A percentile compares a stretch with the other conserved stretches of the same genome.
Conservation (phyloP, 2,888 invertebrate genomes). For the Coremacera marginata region DNA sequence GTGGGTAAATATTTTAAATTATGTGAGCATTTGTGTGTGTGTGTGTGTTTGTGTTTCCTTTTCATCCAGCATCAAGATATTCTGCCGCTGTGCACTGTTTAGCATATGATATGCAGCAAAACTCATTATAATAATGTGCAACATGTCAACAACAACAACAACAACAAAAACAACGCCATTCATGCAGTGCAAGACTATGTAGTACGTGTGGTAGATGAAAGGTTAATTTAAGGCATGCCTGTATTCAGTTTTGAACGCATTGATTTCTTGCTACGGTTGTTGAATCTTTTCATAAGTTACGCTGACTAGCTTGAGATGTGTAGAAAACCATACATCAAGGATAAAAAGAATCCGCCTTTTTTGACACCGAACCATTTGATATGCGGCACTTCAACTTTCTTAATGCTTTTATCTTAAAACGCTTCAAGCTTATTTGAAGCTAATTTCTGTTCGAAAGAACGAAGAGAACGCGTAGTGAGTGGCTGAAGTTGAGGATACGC, state of each 20-base stretch:
- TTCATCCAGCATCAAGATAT: neutral
- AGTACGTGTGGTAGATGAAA: neutral
- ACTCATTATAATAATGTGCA: conserved; percentile 48
- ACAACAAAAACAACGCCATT: conserved; percentile 12
- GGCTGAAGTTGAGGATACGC: too few species aligned
- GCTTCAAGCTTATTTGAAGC: too few species aligned
- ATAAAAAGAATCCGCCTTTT: neutral
- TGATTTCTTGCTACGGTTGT: neutral
- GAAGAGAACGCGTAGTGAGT: too few species aligned
- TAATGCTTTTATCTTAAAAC: too few species aligned
- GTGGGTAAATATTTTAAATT: neutral
- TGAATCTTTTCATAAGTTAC: neutral
- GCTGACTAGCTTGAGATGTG: neutral
- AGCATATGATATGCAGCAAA: conserved; percentile 26
- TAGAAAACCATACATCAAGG: neutral
- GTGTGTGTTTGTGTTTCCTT: neutral
- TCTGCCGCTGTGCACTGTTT: conserved; percentile 12
- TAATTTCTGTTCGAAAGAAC: too few species aligned
- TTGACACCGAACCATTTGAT: too few species aligned
- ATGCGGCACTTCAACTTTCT: too few species aligned
- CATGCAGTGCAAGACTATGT: neutral
- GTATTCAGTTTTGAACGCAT: neutral
- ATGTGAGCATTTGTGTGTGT: neutral
- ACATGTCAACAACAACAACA: conserved; percentile 56
- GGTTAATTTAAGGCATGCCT: conserved; percentile 15